Conservation (phyloP, 1,140 invertebrate species). For the Cydia splendana region DNA sequence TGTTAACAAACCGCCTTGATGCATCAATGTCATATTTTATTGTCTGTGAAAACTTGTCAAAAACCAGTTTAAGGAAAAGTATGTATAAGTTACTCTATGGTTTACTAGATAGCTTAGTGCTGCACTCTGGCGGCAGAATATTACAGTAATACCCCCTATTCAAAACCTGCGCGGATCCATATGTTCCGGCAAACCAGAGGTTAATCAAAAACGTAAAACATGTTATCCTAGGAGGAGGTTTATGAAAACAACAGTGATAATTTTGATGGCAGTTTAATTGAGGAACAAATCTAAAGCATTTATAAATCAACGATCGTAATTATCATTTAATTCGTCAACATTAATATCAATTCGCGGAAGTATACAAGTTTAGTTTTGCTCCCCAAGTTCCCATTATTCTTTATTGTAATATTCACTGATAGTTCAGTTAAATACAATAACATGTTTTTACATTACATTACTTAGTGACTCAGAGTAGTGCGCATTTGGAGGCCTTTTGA, state of each 20-base stretch:
- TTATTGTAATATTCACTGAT: slow-evolving; percentile 54
- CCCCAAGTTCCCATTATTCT: slow-evolving; percentile 58
- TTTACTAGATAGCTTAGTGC: too few species aligned
- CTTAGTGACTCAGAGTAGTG: slow-evolving; percentile 49
- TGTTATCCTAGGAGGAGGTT: not conserved
- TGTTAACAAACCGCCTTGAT: too few species aligned
- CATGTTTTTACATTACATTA: slow-evolving; percentile 50
- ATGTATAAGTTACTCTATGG: too few species aligned
- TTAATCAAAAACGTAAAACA: too few species aligned
- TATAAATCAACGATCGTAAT: slow-evolving; percentile 48
- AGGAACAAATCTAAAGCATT: slow-evolving; percentile 69
- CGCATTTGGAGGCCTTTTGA: slow-evolving; percentile 46
- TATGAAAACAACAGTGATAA: slow-evolving; percentile 41
- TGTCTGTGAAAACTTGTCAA: too few species aligned
- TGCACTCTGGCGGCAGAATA: too few species aligned
- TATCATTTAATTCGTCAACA: slow-evolving; percentile 48
- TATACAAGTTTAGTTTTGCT: slow-evolving; percentile 64
- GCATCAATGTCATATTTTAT: too few species aligned
- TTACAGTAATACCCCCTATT: too few species aligned
- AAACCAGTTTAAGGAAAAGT: too few species aligned
- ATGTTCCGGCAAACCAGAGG: too few species aligned
- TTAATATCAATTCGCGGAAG: slow-evolving; percentile 45
- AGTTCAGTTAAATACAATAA: slow-evolving; percentile 43
- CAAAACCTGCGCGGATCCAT: too few species aligned
- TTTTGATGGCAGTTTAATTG: slow-evolving; percentile 58